These are phyloP conservation scores for Palythoa grandiflora DNA, from an alignment of 92 coral and sea anemone genomes.

Conservation along the genomic window DNA sequence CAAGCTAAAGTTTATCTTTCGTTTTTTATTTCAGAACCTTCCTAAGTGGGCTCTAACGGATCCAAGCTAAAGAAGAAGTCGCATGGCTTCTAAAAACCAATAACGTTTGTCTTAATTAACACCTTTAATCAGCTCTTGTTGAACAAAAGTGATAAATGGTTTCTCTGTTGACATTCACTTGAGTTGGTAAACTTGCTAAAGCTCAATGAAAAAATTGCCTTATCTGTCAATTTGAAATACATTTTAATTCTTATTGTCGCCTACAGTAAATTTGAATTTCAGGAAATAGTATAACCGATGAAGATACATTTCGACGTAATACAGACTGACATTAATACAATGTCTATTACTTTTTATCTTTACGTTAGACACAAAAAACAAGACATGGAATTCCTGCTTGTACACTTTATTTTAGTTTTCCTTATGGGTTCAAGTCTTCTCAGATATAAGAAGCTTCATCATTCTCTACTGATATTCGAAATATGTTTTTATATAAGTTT, in stretches of 20 bases:
- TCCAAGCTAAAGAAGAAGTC: not conserved
- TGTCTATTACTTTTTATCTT: not conserved
- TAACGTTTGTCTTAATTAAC: slow-evolving; percentile 31
- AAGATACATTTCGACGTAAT: not conserved
- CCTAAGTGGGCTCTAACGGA: not conserved
- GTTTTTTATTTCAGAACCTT: not conserved
- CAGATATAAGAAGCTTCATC: not conserved
- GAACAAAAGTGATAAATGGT: slow-evolving; percentile 42
- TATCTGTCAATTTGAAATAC: no score
- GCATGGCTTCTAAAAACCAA: not conserved
- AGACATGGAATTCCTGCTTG: not conserved
- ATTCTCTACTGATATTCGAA: not conserved
- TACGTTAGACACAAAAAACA: not conserved
- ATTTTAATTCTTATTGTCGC: no score
- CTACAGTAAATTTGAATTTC: not conserved
- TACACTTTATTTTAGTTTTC: not conserved
- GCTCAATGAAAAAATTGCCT: not conserved
- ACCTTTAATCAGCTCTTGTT: slow-evolving; percentile 46
- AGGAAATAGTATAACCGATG: not conserved
- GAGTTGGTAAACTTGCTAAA: not conserved
- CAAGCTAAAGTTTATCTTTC: not conserved
- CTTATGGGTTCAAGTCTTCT: no score
- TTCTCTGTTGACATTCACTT: slow-evolving; percentile 5
- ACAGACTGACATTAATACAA: not conserved
- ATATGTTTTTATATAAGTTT: not conserved